A percentile compares a stretch with the other conserved stretches of the same genome.
These are phyloP conservation scores for Prunella himalayana DNA, from an alignment of 2,113 vertebrate species.

Conservation along the genomic window DNA sequence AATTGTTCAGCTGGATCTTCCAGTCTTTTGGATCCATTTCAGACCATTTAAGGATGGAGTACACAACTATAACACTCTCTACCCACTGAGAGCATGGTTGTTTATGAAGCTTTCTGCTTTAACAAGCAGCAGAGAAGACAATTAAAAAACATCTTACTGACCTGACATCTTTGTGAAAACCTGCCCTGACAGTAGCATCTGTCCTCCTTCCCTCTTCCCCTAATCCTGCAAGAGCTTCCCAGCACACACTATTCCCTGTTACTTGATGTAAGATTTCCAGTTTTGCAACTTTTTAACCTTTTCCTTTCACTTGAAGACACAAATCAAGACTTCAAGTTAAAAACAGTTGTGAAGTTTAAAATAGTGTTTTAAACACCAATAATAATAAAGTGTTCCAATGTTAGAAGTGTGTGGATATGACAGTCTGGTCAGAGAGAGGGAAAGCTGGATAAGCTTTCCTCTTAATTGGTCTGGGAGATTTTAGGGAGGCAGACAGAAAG, in stretches of 20 bases:
- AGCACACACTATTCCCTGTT: neutral
- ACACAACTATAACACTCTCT: neutral
- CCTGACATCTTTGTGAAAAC: neutral
- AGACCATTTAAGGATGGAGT: neutral
- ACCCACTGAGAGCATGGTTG: neutral
- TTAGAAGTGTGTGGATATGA: neutral
- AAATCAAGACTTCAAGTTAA: neutral
- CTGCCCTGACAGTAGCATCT: neutral
- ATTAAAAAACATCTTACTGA: neutral
- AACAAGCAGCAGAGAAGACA: neutral
- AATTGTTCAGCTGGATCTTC: slow-evolving; percentile 20
- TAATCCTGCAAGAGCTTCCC: neutral
- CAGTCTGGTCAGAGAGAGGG: too few species aligned
- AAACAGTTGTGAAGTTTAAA: neutral
- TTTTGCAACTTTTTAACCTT: neutral
- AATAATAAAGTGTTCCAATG: neutral
- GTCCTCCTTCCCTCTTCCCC: neutral
- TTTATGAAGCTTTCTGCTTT: neutral
- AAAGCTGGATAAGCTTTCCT: too few species aligned
- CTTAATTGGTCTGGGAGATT: too few species aligned
- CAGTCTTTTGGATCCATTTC: neutral
- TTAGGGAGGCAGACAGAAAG: too few species aligned
- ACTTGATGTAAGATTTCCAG: neutral
- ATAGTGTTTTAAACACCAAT: neutral
- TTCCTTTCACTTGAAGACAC: neutral